Evolutionary conservation across 2,113 vertebrate species (phyloP).

Genomic region (Paramisgurnus dabryanus): DNA sequence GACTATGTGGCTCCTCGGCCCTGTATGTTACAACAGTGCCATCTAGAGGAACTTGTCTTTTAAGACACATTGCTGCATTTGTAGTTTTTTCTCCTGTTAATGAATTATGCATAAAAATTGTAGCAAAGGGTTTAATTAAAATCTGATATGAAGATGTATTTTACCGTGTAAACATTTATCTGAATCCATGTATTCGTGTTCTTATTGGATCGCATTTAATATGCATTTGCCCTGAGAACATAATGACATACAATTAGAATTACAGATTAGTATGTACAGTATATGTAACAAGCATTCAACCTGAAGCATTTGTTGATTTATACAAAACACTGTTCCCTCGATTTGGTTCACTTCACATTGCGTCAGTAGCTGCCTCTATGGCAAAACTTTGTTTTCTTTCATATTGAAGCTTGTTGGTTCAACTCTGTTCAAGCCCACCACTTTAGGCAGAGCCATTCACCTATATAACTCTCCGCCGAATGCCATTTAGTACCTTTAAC

Average conservation of each 20-base stretch:
- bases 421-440: too few species aligned
- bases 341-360: too few species aligned
- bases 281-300: not conserved
- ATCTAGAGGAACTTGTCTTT: conserved; percentile 62
- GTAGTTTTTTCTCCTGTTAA: conserved; percentile 10
- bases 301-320: not conserved
- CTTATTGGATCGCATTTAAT: conserved; percentile 34
- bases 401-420: too few species aligned
- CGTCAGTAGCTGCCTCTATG: too few species aligned
- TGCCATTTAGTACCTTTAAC: too few species aligned
- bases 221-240: not conserved
- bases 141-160: conserved; percentile 29
- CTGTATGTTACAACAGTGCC: conserved; percentile 68
- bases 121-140: conserved; percentile 43
- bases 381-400: too few species aligned
- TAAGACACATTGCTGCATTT: not conserved
- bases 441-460: too few species aligned
- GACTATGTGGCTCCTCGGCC: not conserved
- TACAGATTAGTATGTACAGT: not conserved
- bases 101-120: conserved; percentile 40
- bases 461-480: too few species aligned
- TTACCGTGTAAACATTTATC: conserved; percentile 34
- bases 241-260: not conserved
- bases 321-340: not conserved
- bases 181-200: conserved; percentile 30